Evolutionary conservation across 2,797 vertebrate species (phyloP).

Genomic region (Sparidentex hasta): DNA sequence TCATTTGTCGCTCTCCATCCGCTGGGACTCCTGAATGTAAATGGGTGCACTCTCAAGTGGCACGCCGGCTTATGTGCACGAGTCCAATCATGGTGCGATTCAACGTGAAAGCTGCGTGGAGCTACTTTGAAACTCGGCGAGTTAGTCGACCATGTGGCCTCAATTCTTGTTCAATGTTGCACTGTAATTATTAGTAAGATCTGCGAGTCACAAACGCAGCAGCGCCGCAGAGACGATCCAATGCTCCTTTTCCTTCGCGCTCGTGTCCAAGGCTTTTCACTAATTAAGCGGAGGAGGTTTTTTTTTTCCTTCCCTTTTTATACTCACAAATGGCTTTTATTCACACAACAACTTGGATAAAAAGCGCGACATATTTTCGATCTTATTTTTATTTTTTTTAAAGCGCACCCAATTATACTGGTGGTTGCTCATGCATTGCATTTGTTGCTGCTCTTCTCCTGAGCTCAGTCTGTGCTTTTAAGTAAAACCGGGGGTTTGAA

Average conservation of each 20-base stretch:
- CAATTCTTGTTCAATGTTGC: constrained; percentile 28
- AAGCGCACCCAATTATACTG: constrained; percentile 56
- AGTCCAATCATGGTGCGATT: constrained; percentile 54
- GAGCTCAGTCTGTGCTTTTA: constrained; percentile 61
- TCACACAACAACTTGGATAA: constrained; percentile 44
- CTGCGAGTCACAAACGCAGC: constrained; percentile 19
- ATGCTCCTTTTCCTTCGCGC: no score
- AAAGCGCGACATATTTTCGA: constrained; percentile 56
- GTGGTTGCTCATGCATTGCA: constrained; percentile 48
- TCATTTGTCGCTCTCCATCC: constrained; percentile 70
- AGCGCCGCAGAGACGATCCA: constrained; percentile 20
- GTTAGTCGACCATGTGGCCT: constrained; percentile 24
- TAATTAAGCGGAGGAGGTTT: constrained; percentile 58
- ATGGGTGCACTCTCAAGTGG: constrained; percentile 56
- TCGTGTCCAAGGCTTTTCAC: constrained; percentile 30
- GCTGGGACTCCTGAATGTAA: constrained; percentile 66
- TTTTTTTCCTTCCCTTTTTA: constrained; percentile 7
- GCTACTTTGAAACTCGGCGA: constrained; percentile 28
- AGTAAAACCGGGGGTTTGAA: constrained; percentile 48
- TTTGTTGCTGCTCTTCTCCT: constrained; percentile 33
- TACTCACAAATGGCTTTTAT: constrained; percentile 58
- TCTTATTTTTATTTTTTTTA: constrained; percentile 23
- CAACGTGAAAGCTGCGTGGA: constrained; percentile 36
- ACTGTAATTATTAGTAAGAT: constrained; percentile 30
- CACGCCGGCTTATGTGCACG: constrained; percentile 33